These are phyloP conservation scores for Setophaga coronata DNA, from an alignment of 2,113 vertebrate genomes.

Conservation along the genomic window DNA sequence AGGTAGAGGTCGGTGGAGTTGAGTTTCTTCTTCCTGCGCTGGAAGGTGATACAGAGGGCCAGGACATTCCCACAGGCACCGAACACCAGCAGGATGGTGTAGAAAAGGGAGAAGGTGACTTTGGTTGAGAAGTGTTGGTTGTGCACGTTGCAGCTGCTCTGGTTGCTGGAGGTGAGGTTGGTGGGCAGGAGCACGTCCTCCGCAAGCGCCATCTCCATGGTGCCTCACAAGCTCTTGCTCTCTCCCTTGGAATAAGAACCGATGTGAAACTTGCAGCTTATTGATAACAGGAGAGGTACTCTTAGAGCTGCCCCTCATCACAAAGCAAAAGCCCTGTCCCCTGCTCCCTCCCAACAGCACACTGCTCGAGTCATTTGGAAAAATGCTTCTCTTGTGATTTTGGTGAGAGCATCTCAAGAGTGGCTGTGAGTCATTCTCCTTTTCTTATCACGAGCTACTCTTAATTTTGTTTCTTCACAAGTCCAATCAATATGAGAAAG, in stretches of 20 bases:
- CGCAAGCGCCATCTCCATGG: background rate
- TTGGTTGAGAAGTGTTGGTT: constrained; percentile 63
- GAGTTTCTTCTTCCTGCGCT: constrained; percentile 78
- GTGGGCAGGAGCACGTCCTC: background rate
- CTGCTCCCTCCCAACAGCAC: background rate
- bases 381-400: constrained; percentile 46
- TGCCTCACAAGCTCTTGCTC: background rate
- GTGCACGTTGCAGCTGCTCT: constrained; percentile 76
- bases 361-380: constrained; percentile 49
- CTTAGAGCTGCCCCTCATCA: background rate
- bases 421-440: constrained; percentile 23
- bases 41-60: constrained; percentile 79
- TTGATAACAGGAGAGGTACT: background rate
- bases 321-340: background rate
- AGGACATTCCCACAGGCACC: constrained; percentile 79
- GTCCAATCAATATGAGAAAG: background rate
- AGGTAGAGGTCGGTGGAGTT: constrained; percentile 84
- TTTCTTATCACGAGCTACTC: background rate
- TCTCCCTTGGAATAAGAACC: background rate
- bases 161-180: constrained; percentile 56
- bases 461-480: background rate
- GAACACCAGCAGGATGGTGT: constrained; percentile 73
- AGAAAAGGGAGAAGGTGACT: constrained; percentile 79
- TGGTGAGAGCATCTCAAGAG: background rate
- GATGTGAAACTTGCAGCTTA: background rate